phyloP scores from a whole-genome alignment of 2,888 invertebrate genomes.

The Uloborus plumipes region DNA sequence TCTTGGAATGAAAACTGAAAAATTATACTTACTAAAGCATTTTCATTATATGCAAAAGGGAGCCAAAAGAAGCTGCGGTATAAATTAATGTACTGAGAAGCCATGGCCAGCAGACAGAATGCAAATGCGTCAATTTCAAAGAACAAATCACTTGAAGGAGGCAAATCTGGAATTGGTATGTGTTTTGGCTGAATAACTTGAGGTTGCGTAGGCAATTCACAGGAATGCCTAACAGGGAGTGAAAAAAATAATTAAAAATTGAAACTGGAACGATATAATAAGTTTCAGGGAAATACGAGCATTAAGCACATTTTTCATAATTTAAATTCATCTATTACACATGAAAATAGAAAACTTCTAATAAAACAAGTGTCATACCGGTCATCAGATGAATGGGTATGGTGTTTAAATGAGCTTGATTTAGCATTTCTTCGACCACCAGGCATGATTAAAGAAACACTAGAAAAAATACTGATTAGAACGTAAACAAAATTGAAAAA shows the following conservation, averaged over 20 bases:
- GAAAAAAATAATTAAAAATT: constrained; percentile 8
- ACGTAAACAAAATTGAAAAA: too few relatives aligned
- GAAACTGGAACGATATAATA: too few relatives aligned
- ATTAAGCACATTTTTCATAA: background rate
- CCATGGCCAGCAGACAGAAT: constrained; percentile 82
- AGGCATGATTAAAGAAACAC: constrained; percentile 20
- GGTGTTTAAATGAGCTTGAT: constrained; percentile 58
- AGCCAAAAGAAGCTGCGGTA: constrained; percentile 98
- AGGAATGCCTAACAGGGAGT: constrained; percentile 26
- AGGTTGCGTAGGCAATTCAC: constrained; percentile 43
- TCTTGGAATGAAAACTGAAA: too few relatives aligned
- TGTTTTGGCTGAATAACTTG: constrained; percentile 65
- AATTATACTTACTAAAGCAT: constrained; percentile 53
- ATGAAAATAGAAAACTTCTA: background rate
- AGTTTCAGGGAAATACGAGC: background rate
- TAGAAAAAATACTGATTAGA: too few relatives aligned
- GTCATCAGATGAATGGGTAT: constrained; percentile 54
- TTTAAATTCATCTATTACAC: constrained; percentile 1
- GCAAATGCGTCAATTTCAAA: constrained; percentile 89
- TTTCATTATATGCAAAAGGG: constrained; percentile 79
- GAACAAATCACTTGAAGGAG: constrained; percentile 83
- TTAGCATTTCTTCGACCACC: constrained; percentile 55
- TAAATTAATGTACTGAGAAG: constrained; percentile 92
- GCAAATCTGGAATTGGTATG: constrained; percentile 69
- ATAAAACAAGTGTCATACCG: constrained; percentile 32